A percentile compares a stretch with the other conserved stretches of the same genome.
These are phyloP conservation scores for Podarcis muralis DNA, from an alignment of 2,113 vertebrate genomes.

Conservation along the genomic window DNA sequence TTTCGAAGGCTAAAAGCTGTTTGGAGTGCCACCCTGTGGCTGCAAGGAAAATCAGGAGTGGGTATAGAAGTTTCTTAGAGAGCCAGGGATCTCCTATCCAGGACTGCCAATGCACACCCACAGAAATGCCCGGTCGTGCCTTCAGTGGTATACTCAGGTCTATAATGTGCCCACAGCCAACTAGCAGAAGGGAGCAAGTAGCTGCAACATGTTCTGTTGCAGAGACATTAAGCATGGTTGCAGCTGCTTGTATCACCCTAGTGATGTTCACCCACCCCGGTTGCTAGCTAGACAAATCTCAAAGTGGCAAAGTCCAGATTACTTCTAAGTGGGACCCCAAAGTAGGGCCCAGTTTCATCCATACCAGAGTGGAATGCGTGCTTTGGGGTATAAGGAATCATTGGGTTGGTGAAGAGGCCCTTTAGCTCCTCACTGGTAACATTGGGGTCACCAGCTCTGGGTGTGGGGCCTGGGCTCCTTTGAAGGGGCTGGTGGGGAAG, in stretches of 20 bases:
- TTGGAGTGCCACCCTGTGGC: slow-evolving; percentile 3
- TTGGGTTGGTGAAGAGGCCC: neutral
- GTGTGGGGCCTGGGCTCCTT: neutral
- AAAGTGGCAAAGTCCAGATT: neutral
- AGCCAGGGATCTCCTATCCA: neutral
- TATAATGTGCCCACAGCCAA: neutral
- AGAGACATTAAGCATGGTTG: neutral
- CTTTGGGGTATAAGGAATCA: neutral
- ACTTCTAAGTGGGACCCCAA: too few relatives aligned
- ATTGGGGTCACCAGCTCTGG: neutral
- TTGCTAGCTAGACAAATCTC: too few relatives aligned
- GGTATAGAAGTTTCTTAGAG: neutral
- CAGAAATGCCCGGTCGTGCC: neutral
- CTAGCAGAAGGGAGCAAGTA: neutral
- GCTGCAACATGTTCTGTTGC: too few relatives aligned
- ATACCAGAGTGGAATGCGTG: too few relatives aligned
- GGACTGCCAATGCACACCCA: neutral
- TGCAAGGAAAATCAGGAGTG: neutral
- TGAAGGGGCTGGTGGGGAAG: too few relatives aligned
- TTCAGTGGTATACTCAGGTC: neutral
- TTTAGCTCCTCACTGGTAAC: neutral
- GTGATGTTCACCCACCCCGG: neutral
- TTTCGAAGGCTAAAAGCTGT: neutral
- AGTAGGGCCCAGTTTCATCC: too few relatives aligned
- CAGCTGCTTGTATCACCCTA: neutral